Evolutionary conservation across 2,888 invertebrate species (phyloP).

Genomic region (Diadegma fenestrale): DNA sequence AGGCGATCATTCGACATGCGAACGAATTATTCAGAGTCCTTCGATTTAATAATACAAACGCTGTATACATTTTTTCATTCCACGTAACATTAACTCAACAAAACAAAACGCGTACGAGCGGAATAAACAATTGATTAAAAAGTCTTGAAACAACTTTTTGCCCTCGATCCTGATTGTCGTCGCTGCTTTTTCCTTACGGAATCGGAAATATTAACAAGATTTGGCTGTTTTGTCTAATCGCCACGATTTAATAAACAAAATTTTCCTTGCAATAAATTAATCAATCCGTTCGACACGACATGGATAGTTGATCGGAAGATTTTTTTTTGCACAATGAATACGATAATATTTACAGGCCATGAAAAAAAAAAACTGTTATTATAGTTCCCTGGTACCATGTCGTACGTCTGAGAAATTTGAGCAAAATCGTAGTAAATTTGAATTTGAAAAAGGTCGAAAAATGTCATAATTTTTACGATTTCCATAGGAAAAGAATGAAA

Average conservation of each 20-base stretch:
- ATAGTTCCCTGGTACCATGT: too few species aligned
- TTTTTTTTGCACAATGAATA: neutral
- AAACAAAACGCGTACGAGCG: neutral
- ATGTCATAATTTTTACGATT: too few species aligned
- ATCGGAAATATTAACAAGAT: neutral
- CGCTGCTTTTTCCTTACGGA: neutral
- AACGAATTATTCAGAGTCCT: constrained; percentile 48
- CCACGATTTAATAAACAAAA: neutral
- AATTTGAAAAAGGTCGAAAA: too few species aligned
- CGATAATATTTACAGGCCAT: neutral
- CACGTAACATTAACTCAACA: constrained; percentile 6
- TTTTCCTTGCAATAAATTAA: too few species aligned
- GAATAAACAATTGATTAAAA: neutral
- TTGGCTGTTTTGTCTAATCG: neutral
- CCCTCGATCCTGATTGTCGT: neutral
- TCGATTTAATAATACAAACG: constrained; percentile 45
- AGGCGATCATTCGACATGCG: constrained; percentile 32
- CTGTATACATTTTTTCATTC: constrained; percentile 2
- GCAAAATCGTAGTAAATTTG: too few species aligned
- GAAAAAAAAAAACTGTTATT: too few species aligned
- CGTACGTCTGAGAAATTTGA: too few species aligned
- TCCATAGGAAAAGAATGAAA: too few species aligned
- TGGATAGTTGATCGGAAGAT: too few species aligned
- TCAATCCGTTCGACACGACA: too few species aligned
- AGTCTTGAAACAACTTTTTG: neutral